These are phyloP conservation scores for Dioctria linearis DNA, from an alignment of 2,888 invertebrate genomes.

Conservation along the genomic window DNA sequence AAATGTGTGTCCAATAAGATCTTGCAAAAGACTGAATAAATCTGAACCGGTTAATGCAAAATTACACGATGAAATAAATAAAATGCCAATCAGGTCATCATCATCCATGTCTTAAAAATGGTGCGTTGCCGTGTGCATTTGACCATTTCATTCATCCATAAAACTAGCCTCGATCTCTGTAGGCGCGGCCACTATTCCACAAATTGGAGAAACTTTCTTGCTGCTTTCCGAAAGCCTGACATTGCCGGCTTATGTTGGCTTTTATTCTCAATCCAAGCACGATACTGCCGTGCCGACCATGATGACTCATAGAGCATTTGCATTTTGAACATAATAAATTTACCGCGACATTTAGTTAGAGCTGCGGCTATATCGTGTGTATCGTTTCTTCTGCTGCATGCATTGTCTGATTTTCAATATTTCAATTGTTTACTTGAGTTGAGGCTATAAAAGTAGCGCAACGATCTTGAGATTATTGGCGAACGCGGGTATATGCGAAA, in stretches of 20 bases:
- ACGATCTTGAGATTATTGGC: constrained; percentile 5
- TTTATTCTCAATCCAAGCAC: constrained; percentile 1
- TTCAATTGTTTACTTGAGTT: neutral
- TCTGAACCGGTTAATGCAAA: constrained; percentile 20
- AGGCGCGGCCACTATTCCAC: neutral
- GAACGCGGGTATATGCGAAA: neutral
- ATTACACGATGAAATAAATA: neutral
- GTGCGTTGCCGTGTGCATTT: neutral
- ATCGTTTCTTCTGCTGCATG: constrained; percentile 10
- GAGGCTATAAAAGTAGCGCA: constrained; percentile 12
- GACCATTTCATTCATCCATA: constrained; percentile 36
- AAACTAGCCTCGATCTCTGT: constrained; percentile 8
- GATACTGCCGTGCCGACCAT: too few relatives aligned
- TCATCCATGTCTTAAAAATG: constrained; percentile 9
- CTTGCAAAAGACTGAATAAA: constrained; percentile 10
- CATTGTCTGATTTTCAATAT: too few relatives aligned
- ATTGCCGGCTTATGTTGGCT: neutral
- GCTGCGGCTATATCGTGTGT: neutral
- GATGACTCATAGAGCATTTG: constrained; percentile 23
- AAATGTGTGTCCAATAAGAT: neutral
- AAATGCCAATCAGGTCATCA: constrained; percentile 27
- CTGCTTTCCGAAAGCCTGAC: too few relatives aligned
- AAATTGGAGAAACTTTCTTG: too few relatives aligned
- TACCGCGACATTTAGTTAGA: neutral
- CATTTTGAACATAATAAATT: constrained; percentile 34